Evolutionary conservation across 2,797 vertebrate species (phyloP), one percentile per base, ranked within the genome.

Genomic region (Coregonus sp.): DNA sequence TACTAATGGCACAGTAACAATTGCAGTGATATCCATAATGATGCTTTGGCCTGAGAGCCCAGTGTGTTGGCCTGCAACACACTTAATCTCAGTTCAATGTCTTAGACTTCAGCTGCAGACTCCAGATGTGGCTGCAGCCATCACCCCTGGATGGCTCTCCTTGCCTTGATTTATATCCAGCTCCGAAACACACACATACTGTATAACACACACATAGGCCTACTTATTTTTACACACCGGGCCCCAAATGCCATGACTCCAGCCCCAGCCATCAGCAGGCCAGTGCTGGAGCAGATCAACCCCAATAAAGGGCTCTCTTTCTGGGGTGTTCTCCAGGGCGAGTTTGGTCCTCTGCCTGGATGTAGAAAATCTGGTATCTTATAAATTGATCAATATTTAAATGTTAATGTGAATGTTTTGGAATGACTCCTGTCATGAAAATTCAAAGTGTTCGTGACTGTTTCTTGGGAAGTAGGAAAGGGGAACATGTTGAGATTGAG

Each of bases 51-150:
- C 85, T 90, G 78, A 73, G 4, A 69, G 78, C 59, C 75, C 71
- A 61, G 84, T 81, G 82, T 79, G 78, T 84, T 87, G 78, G 73
- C 88, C 81, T 74, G 74, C 76, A 84, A 83, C 75, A 80, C 61
- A 72, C 73, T 75, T 88, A 82, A 85, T 70, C 76, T 82, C 83
- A 79, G 16, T 81, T 91, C 83, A 79, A 77, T 75, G 81, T 88
- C 85, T 78, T 76, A 74, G 74, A 73, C 78, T 78, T 75, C 52
- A 81, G 80, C 73, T 68, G 61, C 33, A 31, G 75, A 82, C 85
- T 91, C 91, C 93, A 93, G 91, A 93, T 93, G 92, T 90, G 86
- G 78, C 80, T 82, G 47, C 80, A 75, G 74, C 82, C 81, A 79
- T 88, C 86, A 87, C 85, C 87, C 78, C 84, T 87, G 84, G 85